Percentiles rank a stretch among this genome's conserved stretches.
Evolutionary conservation across 1,140 invertebrate genomes (phyloP).

Genomic region (Plodia interpunctella): DNA sequence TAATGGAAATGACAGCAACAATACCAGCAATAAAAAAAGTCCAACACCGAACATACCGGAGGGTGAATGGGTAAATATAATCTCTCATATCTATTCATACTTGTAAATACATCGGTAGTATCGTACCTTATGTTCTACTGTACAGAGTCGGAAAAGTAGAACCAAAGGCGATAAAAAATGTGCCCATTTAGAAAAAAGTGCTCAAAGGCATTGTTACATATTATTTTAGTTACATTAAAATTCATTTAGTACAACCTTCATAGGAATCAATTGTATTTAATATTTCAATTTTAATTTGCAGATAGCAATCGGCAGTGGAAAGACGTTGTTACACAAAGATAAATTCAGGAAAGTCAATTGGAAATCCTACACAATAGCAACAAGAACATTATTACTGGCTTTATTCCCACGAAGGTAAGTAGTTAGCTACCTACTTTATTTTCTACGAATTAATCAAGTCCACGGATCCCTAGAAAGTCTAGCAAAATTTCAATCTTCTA

Average conservation of each 20-base stretch:
- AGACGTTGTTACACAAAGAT: slow-evolving; percentile 55
- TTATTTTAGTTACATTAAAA: too few species aligned
- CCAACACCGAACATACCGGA: slow-evolving; percentile 4
- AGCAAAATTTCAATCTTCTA: too few species aligned
- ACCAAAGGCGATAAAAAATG: too few species aligned
- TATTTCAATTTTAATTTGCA: slow-evolving; percentile 25
- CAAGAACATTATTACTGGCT: slow-evolving; percentile 61
- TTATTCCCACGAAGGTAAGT: slow-evolving; percentile 63
- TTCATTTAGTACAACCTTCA: too few species aligned
- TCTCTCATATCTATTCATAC: background rate
- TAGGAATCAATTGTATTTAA: background rate
- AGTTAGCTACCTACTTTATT: slow-evolving; percentile 9
- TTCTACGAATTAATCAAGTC: too few species aligned
- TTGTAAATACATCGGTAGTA: too few species aligned
- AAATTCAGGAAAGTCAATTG: slow-evolving; percentile 67
- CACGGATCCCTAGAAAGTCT: too few species aligned
- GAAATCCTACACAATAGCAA: slow-evolving; percentile 67
- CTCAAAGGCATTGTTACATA: too few species aligned
- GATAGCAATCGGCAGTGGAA: slow-evolving; percentile 57
- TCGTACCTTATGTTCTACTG: too few species aligned
- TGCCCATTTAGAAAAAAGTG: too few species aligned
- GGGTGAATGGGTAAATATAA: slow-evolving; percentile 49
- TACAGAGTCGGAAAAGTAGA: too few species aligned
- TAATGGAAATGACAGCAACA: slow-evolving; percentile 5
- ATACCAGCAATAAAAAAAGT: slow-evolving; percentile 1